Base-by-base conservation (phyloP, 1,140 invertebrate species). In the Phocides pigmalion region DNA sequence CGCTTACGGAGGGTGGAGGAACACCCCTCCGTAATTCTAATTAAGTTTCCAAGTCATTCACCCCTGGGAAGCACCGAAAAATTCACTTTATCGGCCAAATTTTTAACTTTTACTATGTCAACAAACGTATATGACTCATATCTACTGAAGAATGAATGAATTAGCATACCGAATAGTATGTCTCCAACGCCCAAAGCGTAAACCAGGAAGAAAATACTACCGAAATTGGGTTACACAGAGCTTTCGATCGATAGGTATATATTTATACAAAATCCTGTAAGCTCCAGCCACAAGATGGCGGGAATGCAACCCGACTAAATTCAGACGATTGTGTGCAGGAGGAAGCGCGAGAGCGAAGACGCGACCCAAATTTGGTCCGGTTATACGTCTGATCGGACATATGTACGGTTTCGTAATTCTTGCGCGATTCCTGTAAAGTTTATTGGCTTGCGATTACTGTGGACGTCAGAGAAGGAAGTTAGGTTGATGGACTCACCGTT, bases 241-340 rank as follows among this genome's bases (percentile, higher is more conserved):
- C 74, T 79, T 74, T 67, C 69, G 83, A 88, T 90, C 84, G 78
- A 90, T 90, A 89, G 79, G 89, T 90, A 89, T 80, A 69, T 85
- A 85, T 89, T 80, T 88, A 80, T 84, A 85, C 68, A 72, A 82
- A 87, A 87, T 87, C 81, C 84, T 88, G 81, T 82, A 89, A 85
- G 82, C 83, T 84, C 76, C 75, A 73, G 68, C 65, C 71, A 88
- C 88, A 90, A 90, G 82, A 90, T 90, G 88, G 88, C 88, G 86
- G 82, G 81, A 87, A 74, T 84, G 79, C 71, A 85, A 81, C 64
- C 64, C 84, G 59, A 59, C 76, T 59, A 67, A 87, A 77, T 85
- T 28, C 25, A 63, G 67, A 72, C 59, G 66, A 65, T 66, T 72
- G 64, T 74, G 73, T 81, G 42, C 64, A 73, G 41, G 62, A 76